Evolutionary conservation across 2,797 vertebrate genomes (phyloP).

Genomic region (Trichosurus vulpecula): DNA sequence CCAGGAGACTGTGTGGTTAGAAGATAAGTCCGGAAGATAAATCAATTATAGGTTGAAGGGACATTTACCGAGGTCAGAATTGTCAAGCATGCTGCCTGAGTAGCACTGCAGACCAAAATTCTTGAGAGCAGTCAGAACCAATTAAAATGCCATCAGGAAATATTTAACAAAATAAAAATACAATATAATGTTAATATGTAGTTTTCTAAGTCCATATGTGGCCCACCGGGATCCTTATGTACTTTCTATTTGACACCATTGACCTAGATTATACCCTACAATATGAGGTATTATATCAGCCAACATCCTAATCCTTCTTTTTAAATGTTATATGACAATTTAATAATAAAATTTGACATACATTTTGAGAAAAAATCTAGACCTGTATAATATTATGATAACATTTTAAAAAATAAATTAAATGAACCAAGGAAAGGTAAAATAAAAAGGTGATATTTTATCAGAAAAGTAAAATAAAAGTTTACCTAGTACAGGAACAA

Average conservation of each 20-base stretch:
- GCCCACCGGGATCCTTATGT: background rate
- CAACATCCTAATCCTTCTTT: rapidly evolving
- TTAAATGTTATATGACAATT: background rate
- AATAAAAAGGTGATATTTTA: background rate
- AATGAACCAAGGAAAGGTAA: background rate
- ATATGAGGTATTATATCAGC: background rate
- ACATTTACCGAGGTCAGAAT: background rate
- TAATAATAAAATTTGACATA: background rate
- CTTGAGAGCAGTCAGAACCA: background rate
- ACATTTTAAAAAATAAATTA: background rate
- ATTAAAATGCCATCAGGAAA: background rate
- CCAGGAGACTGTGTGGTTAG: background rate
- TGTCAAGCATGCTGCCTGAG: background rate
- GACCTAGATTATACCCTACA: background rate
- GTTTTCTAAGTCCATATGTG: background rate
- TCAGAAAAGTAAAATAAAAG: background rate
- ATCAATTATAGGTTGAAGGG: background rate
- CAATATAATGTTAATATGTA: background rate
- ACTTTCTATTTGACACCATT: background rate
- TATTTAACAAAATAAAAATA: background rate
- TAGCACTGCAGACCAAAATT: background rate
- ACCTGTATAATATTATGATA: background rate
- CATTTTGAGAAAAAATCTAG: background rate
- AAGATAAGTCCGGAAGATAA: background rate
- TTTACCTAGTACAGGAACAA: slow-evolving; percentile 57